Evolutionary conservation across 1,140 invertebrate genomes (phyloP).

Genomic region (Goniozus legneri): DNA sequence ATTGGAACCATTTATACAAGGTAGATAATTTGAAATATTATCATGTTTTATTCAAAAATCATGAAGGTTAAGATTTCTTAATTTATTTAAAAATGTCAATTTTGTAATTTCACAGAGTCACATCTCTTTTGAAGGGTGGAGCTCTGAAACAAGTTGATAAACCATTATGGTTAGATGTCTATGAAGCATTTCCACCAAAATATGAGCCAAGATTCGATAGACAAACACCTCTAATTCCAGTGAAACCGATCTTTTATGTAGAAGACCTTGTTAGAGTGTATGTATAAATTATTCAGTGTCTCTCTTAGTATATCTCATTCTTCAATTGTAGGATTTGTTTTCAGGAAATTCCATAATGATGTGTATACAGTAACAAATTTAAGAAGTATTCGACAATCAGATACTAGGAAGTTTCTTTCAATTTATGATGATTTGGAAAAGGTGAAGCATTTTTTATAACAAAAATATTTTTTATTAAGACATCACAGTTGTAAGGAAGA

Average conservation of each 20-base stretch:
- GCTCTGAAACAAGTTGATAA: slow-evolving; percentile 73
- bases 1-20: slow-evolving; percentile 70
- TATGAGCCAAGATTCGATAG: slow-evolving; percentile 71
- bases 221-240: slow-evolving; percentile 55
- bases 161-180: slow-evolving; percentile 89
- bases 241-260: slow-evolving; percentile 75
- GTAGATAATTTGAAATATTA: slow-evolving; percentile 41
- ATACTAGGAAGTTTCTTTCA: slow-evolving; percentile 60
- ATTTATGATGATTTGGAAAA: slow-evolving; percentile 57
- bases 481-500: background rate
- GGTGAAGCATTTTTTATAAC: slow-evolving; percentile 14
- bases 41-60: background rate
- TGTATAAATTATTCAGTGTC: slow-evolving; percentile 5
- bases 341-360: slow-evolving; percentile 62
- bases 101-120: too few species aligned
- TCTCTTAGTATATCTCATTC: slow-evolving; percentile 7
- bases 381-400: slow-evolving; percentile 44
- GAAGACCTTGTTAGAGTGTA: slow-evolving; percentile 86
- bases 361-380: slow-evolving; percentile 56
- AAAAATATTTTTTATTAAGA: slow-evolving; percentile 1
- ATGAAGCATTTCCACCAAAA: slow-evolving; percentile 81
- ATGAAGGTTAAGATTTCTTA: slow-evolving; percentile 8
- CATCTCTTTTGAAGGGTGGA: slow-evolving; percentile 70
- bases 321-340: slow-evolving; percentile 26
- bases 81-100: too few species aligned